Evolutionary conservation across 2,888 invertebrate genomes (phyloP).

Genomic region (Falcaria lacertinaria): DNA sequence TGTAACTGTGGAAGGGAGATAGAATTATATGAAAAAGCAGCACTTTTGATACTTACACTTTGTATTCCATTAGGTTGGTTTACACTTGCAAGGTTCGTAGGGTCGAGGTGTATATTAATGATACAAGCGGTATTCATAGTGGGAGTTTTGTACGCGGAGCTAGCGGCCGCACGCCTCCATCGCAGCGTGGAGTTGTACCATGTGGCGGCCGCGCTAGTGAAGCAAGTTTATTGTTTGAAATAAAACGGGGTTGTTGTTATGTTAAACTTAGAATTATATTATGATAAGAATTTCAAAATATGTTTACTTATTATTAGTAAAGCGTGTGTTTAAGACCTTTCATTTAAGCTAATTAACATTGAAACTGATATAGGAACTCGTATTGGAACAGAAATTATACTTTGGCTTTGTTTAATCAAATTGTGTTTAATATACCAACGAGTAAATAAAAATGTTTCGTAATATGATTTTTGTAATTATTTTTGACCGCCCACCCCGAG

Average conservation of each 20-base stretch:
- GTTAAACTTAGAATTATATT: constrained; percentile 70
- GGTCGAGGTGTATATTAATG: constrained; percentile 12
- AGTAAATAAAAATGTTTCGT: constrained; percentile 78
- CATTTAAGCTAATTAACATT: constrained; percentile 65
- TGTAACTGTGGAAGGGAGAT: constrained; percentile 32
- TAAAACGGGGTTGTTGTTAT: constrained; percentile 70
- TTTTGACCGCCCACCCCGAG: constrained; percentile 66
- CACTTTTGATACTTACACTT: constrained; percentile 46
- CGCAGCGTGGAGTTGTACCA: constrained; percentile 1
- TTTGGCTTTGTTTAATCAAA: constrained; percentile 74
- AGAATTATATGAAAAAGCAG: constrained; percentile 28
- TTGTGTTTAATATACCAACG: constrained; percentile 77
- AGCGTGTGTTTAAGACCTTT: constrained; percentile 65
- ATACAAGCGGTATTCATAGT: constrained; percentile 10
- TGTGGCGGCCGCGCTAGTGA: constrained; percentile 19
- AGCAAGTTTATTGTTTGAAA: constrained; percentile 52
- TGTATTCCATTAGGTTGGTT: constrained; percentile 26
- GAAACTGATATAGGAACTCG: constrained; percentile 62
- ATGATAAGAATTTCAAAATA: constrained; percentile 64
- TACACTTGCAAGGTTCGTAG: constrained; percentile 4
- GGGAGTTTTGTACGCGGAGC: constrained; percentile 8
- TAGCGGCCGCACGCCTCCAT: constrained; percentile 4
- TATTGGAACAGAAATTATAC: constrained; percentile 55
- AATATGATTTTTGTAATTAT: constrained; percentile 79
- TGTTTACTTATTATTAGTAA: constrained; percentile 60